Evolutionary conservation across 2,888 invertebrate genomes (phyloP).

Genomic region (Microctonus aethiopoides): DNA sequence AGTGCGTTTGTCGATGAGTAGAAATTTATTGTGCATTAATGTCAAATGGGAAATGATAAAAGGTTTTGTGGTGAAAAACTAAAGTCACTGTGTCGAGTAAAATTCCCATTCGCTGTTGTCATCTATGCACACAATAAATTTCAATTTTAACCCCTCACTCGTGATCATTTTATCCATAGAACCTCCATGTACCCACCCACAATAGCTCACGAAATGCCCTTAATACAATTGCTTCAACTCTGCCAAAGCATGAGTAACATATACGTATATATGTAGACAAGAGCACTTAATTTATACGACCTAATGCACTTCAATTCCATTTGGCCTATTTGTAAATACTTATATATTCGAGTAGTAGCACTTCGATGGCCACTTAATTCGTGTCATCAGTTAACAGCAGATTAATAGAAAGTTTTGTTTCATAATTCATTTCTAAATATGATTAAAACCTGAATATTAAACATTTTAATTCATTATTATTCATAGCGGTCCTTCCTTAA

Average conservation of each 20-base stretch:
- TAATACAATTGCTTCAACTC: neutral
- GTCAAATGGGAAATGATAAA: neutral
- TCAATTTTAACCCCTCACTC: slow-evolving; percentile 27
- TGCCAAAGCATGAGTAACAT: neutral
- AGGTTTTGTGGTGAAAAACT: neutral
- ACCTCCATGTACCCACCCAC: neutral
- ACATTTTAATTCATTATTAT: no score
- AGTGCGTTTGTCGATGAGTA: neutral
- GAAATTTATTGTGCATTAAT: slow-evolving; percentile 25
- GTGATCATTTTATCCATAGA: neutral
- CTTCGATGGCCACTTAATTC: no score
- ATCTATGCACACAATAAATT: slow-evolving; percentile 25
- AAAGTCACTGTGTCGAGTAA: neutral
- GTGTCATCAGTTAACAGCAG: no score
- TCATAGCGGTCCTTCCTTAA: no score
- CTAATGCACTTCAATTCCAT: neutral
- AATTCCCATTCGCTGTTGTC: slow-evolving; percentile 10
- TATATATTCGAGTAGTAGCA: no score
- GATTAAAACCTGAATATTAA: no score
- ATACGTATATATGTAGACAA: neutral
- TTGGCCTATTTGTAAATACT: no score
- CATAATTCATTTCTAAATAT: no score
- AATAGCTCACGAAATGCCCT: neutral
- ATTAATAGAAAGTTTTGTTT: no score
- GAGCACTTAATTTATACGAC: slow-evolving; percentile 3